These are phyloP conservation scores for Drosophila murphyi DNA, from an alignment of 1,140 invertebrate species.

Conservation along the genomic window DNA sequence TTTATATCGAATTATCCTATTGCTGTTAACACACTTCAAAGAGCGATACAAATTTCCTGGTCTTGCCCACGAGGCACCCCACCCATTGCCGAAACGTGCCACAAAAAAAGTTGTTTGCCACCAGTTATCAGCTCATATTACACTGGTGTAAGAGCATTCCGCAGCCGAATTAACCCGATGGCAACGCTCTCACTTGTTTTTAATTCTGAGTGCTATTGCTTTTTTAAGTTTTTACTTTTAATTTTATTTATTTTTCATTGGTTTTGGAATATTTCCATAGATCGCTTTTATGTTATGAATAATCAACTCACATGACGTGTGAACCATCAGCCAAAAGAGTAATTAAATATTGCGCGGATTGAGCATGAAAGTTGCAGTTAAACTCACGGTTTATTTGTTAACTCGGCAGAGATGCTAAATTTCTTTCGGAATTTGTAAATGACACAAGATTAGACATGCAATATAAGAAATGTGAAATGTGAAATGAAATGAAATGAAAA, in stretches of 20 bases:
- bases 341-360: slow-evolving; percentile 7
- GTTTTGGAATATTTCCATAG: slow-evolving; percentile 27
- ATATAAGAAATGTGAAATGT: neutral
- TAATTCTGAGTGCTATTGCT: slow-evolving; percentile 11
- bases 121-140: too few relatives aligned
- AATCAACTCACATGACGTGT: slow-evolving; percentile 23
- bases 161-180: too few relatives aligned
- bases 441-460: slow-evolving; percentile 3
- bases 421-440: neutral
- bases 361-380: neutral
- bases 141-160: too few relatives aligned
- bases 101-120: too few relatives aligned
- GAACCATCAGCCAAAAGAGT: slow-evolving; percentile 11
- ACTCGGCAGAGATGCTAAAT: neutral
- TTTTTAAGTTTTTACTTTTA: neutral
- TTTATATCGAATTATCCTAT: too few relatives aligned
- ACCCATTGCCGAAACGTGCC: too few relatives aligned
- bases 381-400: neutral
- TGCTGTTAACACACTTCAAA: too few relatives aligned
- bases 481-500: slow-evolving; percentile 9
- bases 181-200: neutral
- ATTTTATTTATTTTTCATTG: slow-evolving; percentile 14
- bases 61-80: too few relatives aligned
- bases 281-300: neutral
- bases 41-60: too few relatives aligned